These are phyloP conservation scores for Halichoeres trimaculatus DNA, from an alignment of 2,113 vertebrate genomes.

Conservation along the genomic window DNA sequence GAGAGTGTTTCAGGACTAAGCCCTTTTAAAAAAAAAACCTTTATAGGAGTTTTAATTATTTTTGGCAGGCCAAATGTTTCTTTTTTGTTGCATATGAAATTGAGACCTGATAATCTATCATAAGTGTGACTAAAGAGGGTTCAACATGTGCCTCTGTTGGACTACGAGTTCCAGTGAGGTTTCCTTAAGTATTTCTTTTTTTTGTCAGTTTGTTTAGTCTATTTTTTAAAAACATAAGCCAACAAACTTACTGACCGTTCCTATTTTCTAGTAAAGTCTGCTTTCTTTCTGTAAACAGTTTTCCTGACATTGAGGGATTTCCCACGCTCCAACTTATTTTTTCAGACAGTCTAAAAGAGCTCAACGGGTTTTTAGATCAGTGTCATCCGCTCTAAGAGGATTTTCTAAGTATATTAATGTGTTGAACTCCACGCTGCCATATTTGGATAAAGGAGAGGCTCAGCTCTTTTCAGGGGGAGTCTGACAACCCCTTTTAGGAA, in stretches of 20 bases:
- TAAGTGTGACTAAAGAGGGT: no score
- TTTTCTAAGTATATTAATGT: conserved; percentile 43
- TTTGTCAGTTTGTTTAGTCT: not conserved
- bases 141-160: no score
- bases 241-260: not conserved
- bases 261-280: not conserved
- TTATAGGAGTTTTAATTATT: no score
- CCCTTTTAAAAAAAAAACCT: no score
- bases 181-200: no score
- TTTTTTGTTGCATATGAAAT: no score
- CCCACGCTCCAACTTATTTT: conserved; percentile 16
- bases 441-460: conserved; percentile 40
- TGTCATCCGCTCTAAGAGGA: conserved; percentile 57
- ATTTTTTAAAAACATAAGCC: not conserved
- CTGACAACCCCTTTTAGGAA: conserved; percentile 13
- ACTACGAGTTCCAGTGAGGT: no score
- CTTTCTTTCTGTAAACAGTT: not conserved
- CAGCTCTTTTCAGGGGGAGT: conserved; percentile 11
- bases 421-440: conserved; percentile 28
- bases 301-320: conserved; percentile 9
- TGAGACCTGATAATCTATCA: no score
- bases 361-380: conserved; percentile 45
- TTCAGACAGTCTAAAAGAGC: conserved; percentile 29
- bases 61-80: no score
- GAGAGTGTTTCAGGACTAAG: no score